Evolutionary conservation across 2,797 vertebrate species (phyloP), one percentile per base, ranked within the genome.

Genomic region (Enteromius paludinosus): DNA sequence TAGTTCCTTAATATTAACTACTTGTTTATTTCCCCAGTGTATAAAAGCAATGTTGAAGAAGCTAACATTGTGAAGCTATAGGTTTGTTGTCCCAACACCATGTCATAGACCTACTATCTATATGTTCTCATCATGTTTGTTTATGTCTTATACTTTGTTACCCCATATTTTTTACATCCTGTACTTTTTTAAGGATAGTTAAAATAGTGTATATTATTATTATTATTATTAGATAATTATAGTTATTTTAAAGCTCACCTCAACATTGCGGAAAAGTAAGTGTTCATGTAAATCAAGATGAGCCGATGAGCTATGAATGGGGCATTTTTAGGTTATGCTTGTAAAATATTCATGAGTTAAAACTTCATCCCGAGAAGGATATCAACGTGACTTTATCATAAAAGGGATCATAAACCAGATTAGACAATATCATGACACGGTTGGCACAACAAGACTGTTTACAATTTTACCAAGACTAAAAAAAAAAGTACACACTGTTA

Each of bases 401-500:
- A 65, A 78, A 45, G 2, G 11, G n/a, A 52, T 84, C 65, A 71
- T 82, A 85, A 82, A 35, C 15, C 25, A 73, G 38, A 66, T n/a
- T 45, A 30, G 49, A 35, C 54, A 59, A 82, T 43, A 79, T 79
- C 35, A 61, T 75, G 81, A 61, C 45, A 56, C 66, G 56, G 68
- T 43, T 56, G 78, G 41, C 35, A 56, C 68, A 72, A 49, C 77
- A 45, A n/a, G 47, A 38, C 20, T 79, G 28, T 25, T 70, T 56
- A 78, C 18, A 59, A 70, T 82, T 87, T 77, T 30, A 74, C 54
- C n/a, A 71, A 45, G 25, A 43, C 87, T 90, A 85, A 89, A 90
- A 77, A 84, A 83, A 91, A 83, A 78, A 83, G 72, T 66, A 66
- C 10, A 81, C 25, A 54, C 89, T 95, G 91, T 95, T 97, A 96